A percentile compares a stretch with the other conserved stretches of the same genome.
Conservation (phyloP, 1,140 invertebrate genomes). For the Neomicropteryx cornuta region DNA sequence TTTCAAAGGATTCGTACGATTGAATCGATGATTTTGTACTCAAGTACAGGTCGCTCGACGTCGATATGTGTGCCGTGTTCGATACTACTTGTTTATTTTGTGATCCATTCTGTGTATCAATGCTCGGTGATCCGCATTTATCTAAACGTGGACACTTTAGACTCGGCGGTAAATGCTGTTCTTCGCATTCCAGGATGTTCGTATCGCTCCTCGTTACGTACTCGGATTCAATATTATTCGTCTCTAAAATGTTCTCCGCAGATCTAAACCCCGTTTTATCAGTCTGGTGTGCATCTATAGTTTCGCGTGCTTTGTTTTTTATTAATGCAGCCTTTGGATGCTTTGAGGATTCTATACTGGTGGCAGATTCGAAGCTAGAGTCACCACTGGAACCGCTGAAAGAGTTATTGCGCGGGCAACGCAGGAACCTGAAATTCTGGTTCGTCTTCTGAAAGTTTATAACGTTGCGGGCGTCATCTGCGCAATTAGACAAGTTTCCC, state of each 20-base stretch:
- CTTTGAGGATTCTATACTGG: constrained; percentile 23
- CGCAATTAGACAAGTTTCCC: constrained; percentile 51
- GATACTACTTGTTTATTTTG: too few relatives aligned
- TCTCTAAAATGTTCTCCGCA: constrained; percentile 31
- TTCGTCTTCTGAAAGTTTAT: constrained; percentile 44
- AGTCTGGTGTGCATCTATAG: too few relatives aligned
- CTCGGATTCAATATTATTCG: constrained; percentile 8
- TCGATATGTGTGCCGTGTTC: too few relatives aligned
- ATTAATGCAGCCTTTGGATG: too few relatives aligned
- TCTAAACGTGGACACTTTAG: constrained; percentile 1
- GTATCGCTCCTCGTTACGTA: constrained; percentile 15
- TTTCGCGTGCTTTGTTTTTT: too few relatives aligned
- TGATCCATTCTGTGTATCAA: constrained; percentile 1
- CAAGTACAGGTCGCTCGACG: constrained; percentile 15
- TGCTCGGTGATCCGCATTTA: not conserved
- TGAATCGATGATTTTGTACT: constrained; percentile 19
- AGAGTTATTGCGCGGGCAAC: constrained; percentile 18
- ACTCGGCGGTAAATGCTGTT: constrained; percentile 3
- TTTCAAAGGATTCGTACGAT: constrained; percentile 16
- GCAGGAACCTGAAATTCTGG: constrained; percentile 35
- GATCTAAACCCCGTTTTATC: constrained; percentile 29
- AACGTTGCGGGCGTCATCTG: constrained; percentile 50
- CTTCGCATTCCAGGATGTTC: constrained; percentile 12
- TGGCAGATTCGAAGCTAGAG: constrained; percentile 41
- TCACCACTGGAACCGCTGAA: constrained; percentile 40